Evolutionary conservation across 2,888 invertebrate genomes (phyloP).

Genomic region (Encarsia formosa): DNA sequence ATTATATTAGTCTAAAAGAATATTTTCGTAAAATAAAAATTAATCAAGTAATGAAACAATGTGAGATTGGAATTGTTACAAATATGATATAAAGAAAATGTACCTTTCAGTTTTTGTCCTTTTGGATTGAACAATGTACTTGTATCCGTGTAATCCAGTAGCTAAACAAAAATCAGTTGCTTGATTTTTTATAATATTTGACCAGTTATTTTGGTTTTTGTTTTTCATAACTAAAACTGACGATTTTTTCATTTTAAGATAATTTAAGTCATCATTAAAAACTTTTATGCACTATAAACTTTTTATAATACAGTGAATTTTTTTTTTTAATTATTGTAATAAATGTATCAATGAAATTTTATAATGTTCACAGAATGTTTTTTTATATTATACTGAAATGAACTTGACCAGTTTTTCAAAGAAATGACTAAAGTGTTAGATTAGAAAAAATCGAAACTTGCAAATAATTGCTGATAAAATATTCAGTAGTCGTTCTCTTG

Average conservation of each 20-base stretch:
- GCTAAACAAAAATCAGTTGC: constrained; percentile 61
- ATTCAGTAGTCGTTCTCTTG: constrained; percentile 8
- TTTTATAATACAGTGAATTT: no score
- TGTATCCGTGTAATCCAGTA: constrained; percentile 69
- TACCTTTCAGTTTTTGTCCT: constrained; percentile 59
- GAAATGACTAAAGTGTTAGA: no score
- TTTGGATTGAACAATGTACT: constrained; percentile 62
- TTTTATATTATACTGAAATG: no score
- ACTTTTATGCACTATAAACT: no score
- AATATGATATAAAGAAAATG: background rate
- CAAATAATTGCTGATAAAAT: constrained; percentile 9
- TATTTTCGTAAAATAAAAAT: background rate
- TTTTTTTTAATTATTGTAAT: no score
- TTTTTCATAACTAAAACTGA: constrained; percentile 5
- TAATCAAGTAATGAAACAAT: background rate
- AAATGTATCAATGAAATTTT: no score
- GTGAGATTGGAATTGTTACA: background rate
- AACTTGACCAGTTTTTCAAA: no score
- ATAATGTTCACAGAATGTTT: no score
- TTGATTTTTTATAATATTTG: constrained; percentile 32
- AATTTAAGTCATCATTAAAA: no score
- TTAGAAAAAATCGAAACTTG: background rate
- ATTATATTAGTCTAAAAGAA: no score
- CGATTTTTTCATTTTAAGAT: no score
- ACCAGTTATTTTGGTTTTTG: constrained; percentile 16